Percentiles rank a stretch among this genome's conserved stretches.
Evolutionary conservation across 1,140 invertebrate species (phyloP).

Genomic region (Pogonus chalceus): DNA sequence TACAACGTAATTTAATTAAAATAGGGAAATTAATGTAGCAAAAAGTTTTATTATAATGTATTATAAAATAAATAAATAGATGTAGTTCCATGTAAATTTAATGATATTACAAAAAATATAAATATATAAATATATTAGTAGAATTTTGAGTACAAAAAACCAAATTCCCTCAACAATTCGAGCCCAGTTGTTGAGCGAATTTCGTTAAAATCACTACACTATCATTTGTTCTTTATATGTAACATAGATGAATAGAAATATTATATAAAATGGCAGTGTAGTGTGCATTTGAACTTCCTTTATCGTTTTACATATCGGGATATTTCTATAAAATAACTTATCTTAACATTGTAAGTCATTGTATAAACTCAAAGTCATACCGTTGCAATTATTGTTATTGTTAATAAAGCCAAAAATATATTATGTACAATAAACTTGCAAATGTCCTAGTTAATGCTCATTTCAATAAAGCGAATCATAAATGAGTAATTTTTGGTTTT

Average conservation of each 20-base stretch:
- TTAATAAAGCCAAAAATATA: background rate
- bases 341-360: background rate
- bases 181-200: slow-evolving; percentile 1
- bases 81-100: background rate
- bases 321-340: background rate
- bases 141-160: background rate
- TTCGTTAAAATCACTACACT: background rate
- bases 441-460: slow-evolving; percentile 2
- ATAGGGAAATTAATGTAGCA: too few relatives aligned
- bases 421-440: background rate
- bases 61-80: background rate
- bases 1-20: too few relatives aligned
- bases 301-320: background rate
- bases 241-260: background rate
- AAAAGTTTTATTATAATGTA: background rate
- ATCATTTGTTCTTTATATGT: background rate
- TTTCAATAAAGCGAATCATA: slow-evolving; percentile 1
- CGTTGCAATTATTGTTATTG: slow-evolving; percentile 5
- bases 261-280: background rate
- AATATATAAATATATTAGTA: too few relatives aligned
- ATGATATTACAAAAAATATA: background rate
- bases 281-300: background rate
- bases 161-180: background rate
- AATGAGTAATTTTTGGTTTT: background rate
- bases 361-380: background rate